Conservation (phyloP, 2,113 vertebrate species). For the Rhabdomys dilectus region DNA sequence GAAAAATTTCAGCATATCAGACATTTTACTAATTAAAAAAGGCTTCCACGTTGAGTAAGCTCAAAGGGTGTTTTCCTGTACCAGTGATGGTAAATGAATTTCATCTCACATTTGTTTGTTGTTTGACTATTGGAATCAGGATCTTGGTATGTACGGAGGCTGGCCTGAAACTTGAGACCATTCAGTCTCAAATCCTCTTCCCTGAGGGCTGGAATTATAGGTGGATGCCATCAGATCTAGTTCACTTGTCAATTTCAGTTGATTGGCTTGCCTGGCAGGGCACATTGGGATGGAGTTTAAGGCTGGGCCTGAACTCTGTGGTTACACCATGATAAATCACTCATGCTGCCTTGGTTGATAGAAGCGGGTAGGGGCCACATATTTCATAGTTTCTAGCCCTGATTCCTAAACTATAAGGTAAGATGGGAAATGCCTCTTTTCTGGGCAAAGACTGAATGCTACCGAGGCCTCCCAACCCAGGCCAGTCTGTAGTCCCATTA, state of each 20-base stretch:
- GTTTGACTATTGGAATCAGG: neutral
- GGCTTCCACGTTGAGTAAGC: neutral
- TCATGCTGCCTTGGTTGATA: neutral
- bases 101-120: neutral
- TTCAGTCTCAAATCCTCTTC: neutral
- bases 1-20: constrained; percentile 50
- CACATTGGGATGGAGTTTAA: neutral
- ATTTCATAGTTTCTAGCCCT: neutral
- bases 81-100: neutral
- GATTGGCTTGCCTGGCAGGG: neutral
- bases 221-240: neutral
- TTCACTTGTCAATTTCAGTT: neutral
- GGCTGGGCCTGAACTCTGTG: neutral
- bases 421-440: neutral
- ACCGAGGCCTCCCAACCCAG: neutral
- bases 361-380: neutral
- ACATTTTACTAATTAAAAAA: constrained; percentile 62
- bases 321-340: neutral
- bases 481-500: neutral
- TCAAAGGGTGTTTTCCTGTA: neutral
- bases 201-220: neutral
- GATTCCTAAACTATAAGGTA: neutral
- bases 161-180: neutral
- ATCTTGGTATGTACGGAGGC: neutral
- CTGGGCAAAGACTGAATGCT: constrained; percentile 15